Evolutionary conservation across 2,797 vertebrate genomes (phyloP).

Genomic region (Galagoides demidoff): DNA sequence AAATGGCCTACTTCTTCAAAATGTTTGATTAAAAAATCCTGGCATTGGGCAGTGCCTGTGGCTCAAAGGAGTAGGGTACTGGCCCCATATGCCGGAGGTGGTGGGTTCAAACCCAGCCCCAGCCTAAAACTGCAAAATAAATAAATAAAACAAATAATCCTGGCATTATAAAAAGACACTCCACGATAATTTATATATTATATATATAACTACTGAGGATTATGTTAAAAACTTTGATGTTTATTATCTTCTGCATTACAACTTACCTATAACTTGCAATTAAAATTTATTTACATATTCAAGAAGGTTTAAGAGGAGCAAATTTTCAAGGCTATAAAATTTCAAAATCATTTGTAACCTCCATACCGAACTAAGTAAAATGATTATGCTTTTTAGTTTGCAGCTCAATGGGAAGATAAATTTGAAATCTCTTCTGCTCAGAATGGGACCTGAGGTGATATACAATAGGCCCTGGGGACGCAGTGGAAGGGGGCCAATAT

Average conservation of each 20-base stretch:
- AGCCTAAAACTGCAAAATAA: too few relatives aligned
- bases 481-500: neutral
- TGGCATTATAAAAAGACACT: neutral
- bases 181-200: neutral
- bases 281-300: neutral
- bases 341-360: constrained; percentile 2
- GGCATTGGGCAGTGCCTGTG: neutral
- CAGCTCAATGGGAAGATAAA: constrained; percentile 46
- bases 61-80: too few relatives aligned
- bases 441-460: neutral
- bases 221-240: neutral
- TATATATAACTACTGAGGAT: neutral
- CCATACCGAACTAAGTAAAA: neutral
- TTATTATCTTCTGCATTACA: neutral
- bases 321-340: neutral
- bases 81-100: too few relatives aligned
- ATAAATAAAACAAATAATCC: too few relatives aligned
- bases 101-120: too few relatives aligned
- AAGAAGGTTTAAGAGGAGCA: neutral
- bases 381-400: constrained; percentile 5
- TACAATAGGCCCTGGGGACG: neutral
- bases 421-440: constrained; percentile 41
- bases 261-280: neutral
- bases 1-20: neutral
- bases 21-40: neutral